These are phyloP conservation scores for Salvator merianae DNA, from an alignment of 2,113 vertebrate genomes.

Conservation along the genomic window DNA sequence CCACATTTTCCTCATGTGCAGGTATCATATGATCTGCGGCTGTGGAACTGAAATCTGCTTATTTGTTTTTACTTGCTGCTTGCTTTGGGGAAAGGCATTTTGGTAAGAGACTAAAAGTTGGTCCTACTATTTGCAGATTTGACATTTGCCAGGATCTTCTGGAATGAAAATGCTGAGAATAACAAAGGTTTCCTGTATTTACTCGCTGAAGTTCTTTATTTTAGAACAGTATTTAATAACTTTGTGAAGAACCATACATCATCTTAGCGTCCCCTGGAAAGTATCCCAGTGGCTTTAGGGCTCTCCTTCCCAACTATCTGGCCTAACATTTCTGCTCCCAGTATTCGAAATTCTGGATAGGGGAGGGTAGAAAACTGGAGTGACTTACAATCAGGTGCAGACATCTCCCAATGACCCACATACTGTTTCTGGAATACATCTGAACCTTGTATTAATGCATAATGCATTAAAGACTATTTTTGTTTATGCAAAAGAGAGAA, in stretches of 20 bases:
- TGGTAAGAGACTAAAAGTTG: no score
- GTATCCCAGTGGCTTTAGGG: neutral
- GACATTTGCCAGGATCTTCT: no score
- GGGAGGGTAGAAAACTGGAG: neutral
- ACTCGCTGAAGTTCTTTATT: neutral
- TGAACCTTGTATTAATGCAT: neutral
- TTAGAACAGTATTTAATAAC: neutral
- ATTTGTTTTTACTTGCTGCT: no score
- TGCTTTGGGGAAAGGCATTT: no score
- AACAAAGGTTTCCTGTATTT: neutral
- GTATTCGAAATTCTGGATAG: neutral
- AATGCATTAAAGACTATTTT: neutral
- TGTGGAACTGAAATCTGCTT: no score
- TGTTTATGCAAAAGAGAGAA: no score
- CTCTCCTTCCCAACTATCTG: neutral
- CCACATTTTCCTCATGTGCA: no score
- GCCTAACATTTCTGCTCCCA: neutral
- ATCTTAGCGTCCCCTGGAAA: neutral
- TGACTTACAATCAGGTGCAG: neutral
- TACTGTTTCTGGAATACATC: no score
- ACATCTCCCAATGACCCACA: neutral
- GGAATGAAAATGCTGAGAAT: no score
- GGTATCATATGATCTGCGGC: no score
- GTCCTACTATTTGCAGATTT: no score
- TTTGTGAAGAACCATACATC: neutral